Percentiles rank a stretch among this genome's conserved stretches.
phyloP scores from a whole-genome alignment of 2,888 invertebrate species.

The Diogma glabrata region DNA sequence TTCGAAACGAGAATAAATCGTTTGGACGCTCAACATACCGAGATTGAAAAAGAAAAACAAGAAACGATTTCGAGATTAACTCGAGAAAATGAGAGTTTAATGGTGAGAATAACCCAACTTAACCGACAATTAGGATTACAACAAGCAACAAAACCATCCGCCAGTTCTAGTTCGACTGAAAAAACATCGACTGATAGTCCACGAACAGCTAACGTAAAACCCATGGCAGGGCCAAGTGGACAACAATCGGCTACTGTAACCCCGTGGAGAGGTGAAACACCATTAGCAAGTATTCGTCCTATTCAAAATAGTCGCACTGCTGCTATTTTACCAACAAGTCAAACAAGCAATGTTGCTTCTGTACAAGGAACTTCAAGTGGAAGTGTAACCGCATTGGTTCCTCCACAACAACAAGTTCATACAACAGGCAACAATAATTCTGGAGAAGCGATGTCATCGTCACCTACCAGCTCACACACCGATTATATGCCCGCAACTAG shows the following conservation, averaged over 20 bases:
- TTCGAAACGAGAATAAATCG: conserved; percentile 56
- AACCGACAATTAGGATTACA: conserved; percentile 51
- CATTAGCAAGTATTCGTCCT: conserved; percentile 83
- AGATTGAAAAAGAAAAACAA: conserved; percentile 47
- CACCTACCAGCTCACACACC: conserved; percentile 63
- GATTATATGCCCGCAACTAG: conserved; percentile 82
- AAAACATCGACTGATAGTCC: conserved; percentile 48
- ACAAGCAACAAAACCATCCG: conserved; percentile 56
- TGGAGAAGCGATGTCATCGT: conserved; percentile 46
- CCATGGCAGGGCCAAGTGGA: conserved; percentile 63
- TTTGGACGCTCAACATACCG: conserved; percentile 60
- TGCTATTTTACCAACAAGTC: conserved; percentile 62
- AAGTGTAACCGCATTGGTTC: conserved; percentile 42
- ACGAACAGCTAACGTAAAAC: conserved; percentile 86
- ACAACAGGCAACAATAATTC: conserved; percentile 37
- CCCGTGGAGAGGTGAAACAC: conserved; percentile 70
- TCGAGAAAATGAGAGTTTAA: conserved; percentile 56
- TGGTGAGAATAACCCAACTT: conserved; percentile 55
- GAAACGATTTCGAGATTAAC: conserved; percentile 39
- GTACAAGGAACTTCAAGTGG: conserved; percentile 25
- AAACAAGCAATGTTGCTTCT: conserved; percentile 42
- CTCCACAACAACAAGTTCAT: conserved; percentile 49
- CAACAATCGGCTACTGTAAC: conserved; percentile 42
- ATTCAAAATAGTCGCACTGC: conserved; percentile 57
- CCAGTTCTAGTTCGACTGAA: conserved; percentile 51